Base-by-base conservation (phyloP, 2,797 vertebrate species). In the Enteromius anoplus region DNA sequence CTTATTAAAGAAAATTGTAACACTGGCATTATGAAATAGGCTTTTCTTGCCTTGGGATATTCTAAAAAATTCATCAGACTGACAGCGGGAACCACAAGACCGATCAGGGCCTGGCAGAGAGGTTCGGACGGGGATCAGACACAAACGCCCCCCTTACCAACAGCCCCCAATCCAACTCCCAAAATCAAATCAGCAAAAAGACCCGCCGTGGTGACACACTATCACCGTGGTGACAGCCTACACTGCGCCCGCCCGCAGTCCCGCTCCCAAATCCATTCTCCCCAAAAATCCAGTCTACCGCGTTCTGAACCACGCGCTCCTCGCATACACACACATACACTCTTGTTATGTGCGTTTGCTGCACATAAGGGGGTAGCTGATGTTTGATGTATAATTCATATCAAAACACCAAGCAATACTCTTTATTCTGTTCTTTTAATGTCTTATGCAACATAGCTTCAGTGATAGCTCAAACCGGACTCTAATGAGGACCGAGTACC, bases 331-430 rank as follows among this genome's bases (percentile, higher is more conserved):
- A 68, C 5, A 80, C n/a, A 80, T 53, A 85, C 29, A 75, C 75
- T 71, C 82, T 79, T 86, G 83, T 85, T 87, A 82, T 85, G 85
- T 66, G 72, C 77, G 78, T 82, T 86, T 78, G 83, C 79, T 80
- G 84, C 84, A 85, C 85, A 85, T 87, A 86, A 85, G 70, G 80
- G 88, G 85, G 89, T 87, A 75, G 86, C 87, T 85, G 86, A 79
- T 85, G 89, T 95, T 91, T 95, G 95, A 96, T 96, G 93, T 96
- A 96, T 96, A 95, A 96, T 96, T 96, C 93, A 96, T 95, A 85
- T 90, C 91, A 86, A 94, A 94, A 95, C 91, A 93, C 92, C 92
- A 91, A 93, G 87, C 85, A 68, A 92, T 91, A 92, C 84, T 87
- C 81, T 85, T 89, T 88, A 83, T 85, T 86, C 86, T 87, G 82